phyloP scores from a whole-genome alignment of 2,888 invertebrate genomes.

The Macrosoma leucophasiata region DNA sequence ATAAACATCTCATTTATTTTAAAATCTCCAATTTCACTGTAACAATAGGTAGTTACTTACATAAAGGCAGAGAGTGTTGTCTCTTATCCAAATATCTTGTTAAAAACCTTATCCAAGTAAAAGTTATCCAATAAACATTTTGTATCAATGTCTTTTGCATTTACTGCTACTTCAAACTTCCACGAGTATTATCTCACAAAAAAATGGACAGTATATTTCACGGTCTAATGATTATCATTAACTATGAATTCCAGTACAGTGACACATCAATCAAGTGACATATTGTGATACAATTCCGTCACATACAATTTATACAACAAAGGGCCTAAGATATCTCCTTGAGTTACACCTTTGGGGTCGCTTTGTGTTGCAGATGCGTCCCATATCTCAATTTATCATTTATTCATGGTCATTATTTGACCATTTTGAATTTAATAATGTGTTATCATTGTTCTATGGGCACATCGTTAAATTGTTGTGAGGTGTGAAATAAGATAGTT shows the following conservation, averaged over 20 bases:
- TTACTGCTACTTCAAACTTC: too few relatives aligned
- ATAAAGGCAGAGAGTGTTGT: too few relatives aligned
- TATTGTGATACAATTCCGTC: slow-evolving; percentile 66
- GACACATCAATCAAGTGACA: slow-evolving; percentile 47
- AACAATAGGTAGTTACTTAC: too few relatives aligned
- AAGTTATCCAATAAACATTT: too few relatives aligned
- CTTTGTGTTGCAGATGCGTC: slow-evolving; percentile 50
- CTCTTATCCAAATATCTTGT: too few relatives aligned
- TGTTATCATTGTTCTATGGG: slow-evolving; percentile 63
- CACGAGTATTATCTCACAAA: too few relatives aligned
- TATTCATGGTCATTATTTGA: slow-evolving; percentile 76
- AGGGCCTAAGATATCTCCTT: slow-evolving; percentile 50
- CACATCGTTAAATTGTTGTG: slow-evolving; percentile 57
- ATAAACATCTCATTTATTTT: too few relatives aligned
- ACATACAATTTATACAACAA: slow-evolving; percentile 62
- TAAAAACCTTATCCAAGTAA: too few relatives aligned
- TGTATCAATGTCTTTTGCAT: too few relatives aligned
- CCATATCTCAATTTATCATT: slow-evolving; percentile 65
- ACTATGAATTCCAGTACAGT: slow-evolving; percentile 15
- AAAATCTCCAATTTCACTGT: too few relatives aligned
- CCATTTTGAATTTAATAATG: slow-evolving; percentile 71
- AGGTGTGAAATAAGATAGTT: slow-evolving; percentile 67
- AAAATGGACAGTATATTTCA: too few relatives aligned
- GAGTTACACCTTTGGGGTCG: slow-evolving; percentile 49
- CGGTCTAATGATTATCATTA: slow-evolving; percentile 16